These are phyloP conservation scores for Bombus terrestris DNA, from an alignment of 1,140 invertebrate species.

Conservation along the genomic window DNA sequence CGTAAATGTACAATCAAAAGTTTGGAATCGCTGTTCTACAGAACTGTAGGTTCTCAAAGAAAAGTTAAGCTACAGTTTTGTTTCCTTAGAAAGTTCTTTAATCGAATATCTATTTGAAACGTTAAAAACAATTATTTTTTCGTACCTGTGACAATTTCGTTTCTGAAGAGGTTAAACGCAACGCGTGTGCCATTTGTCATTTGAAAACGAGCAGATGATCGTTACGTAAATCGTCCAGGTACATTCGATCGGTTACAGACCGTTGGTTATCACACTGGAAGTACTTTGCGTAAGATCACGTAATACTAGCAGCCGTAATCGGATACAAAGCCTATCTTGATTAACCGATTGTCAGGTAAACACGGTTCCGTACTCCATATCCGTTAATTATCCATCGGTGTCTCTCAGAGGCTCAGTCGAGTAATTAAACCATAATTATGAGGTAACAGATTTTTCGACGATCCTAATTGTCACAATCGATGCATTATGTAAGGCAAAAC, in stretches of 20 bases:
- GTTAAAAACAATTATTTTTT: background rate
- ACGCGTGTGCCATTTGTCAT: no score
- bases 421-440: constrained; percentile 17
- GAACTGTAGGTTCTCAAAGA: background rate
- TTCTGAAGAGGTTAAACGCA: background rate
- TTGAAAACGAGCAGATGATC: background rate
- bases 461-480: background rate
- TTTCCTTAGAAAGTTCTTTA: background rate
- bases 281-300: constrained; percentile 39
- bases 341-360: constrained; percentile 47
- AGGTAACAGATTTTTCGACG: constrained; percentile 9
- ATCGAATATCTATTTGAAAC: background rate
- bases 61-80: background rate
- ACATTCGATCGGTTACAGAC: background rate
- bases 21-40: background rate
- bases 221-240: constrained; percentile 1
- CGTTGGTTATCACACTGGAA: background rate
- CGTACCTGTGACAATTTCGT: background rate
- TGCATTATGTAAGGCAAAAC: background rate
- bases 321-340: constrained; percentile 26
- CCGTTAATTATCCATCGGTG: constrained; percentile 32
- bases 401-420: background rate
- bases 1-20: background rate
- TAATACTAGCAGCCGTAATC: constrained; percentile 34
- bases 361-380: background rate